Percentiles rank a stretch among this genome's conserved stretches.
These are phyloP conservation scores for Gastrophysa polygoni DNA, from an alignment of 2,888 invertebrate species.

Conservation along the genomic window DNA sequence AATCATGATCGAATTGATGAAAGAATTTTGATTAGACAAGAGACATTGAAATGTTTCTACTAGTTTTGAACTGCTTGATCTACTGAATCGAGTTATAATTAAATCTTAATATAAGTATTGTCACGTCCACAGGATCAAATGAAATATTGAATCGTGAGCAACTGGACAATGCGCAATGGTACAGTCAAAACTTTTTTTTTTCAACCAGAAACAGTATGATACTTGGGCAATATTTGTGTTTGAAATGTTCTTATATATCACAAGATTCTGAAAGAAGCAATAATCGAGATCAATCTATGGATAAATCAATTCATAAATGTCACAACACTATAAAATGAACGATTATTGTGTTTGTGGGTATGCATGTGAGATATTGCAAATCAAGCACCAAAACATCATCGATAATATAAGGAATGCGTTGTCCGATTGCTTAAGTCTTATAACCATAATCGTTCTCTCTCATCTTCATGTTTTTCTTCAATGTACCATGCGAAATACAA, in stretches of 20 bases:
- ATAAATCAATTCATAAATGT: too few species aligned
- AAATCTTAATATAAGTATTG: background rate
- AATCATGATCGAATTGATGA: background rate
- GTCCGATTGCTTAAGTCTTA: background rate
- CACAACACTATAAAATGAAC: too few species aligned
- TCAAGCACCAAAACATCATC: too few species aligned
- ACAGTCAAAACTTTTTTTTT: too few species aligned
- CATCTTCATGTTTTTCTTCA: conserved; percentile 44
- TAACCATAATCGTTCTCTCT: conserved; percentile 14
- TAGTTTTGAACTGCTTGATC: background rate
- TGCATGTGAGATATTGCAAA: too few species aligned
- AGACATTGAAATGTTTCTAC: background rate
- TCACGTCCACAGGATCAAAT: background rate
- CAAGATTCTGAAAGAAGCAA: too few species aligned
- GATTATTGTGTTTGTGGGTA: too few species aligned
- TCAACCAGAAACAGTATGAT: too few species aligned
- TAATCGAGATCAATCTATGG: too few species aligned
- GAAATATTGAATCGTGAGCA: background rate
- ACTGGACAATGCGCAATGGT: background rate
- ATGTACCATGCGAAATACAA: conserved; percentile 43
- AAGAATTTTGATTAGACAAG: background rate
- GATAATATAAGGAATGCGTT: background rate
- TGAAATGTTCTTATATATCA: too few species aligned
- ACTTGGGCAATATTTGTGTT: too few species aligned
- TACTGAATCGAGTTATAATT: background rate